Evolutionary conservation across 2,797 vertebrate species (phyloP), one percentile per base, ranked within the genome.

Genomic region (Protosalanx chinensis): DNA sequence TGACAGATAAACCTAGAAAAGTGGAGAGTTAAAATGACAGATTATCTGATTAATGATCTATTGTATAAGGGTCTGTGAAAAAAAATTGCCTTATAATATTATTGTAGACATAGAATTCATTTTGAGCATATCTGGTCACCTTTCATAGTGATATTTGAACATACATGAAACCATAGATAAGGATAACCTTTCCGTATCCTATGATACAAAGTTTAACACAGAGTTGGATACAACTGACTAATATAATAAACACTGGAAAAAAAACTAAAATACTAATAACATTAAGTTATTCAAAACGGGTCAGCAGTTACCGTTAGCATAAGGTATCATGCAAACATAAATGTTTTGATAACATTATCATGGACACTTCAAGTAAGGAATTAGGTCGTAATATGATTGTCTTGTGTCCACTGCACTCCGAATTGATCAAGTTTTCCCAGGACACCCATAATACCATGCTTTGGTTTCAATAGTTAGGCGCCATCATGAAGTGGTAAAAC

Each of bases 391-490:
- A 70, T 62, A 72, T 77, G 85, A 87, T 87, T 84, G 84, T 87
- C 86, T 72, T 65, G 35, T 79, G 78, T 81, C 73, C 62, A 70
- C 76, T 59, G 61, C 65, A 67, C 27, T 67, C 68, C 65, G 61
- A 66, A 72, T 37, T 46, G 63, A 75, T 86, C 83, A 87, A 85
- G 81, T 85, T 82, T 79, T 71, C 62, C 63, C 77, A 86, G 84
- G 84, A 79, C 79, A 76, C 76, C 77, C 79, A 81, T 79, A 63
- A 80, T 76, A 51, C 77, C 65, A 64, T 72, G 75, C 83, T 87
- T 87, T 86, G 86, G 84, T 84, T 86, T 85, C 78, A 72, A 77
- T 77, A 80, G 79, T 72, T 60, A 80, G 64, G 58, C 69, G 74
- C 70, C 76, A 61, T 62, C 60, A 73, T 66, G 29, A 62, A 49